Percentiles rank a stretch among this genome's conserved stretches.
Evolutionary conservation across 2,113 vertebrate species (phyloP).

Genomic region (Hypocryptadius cinnamomeus): DNA sequence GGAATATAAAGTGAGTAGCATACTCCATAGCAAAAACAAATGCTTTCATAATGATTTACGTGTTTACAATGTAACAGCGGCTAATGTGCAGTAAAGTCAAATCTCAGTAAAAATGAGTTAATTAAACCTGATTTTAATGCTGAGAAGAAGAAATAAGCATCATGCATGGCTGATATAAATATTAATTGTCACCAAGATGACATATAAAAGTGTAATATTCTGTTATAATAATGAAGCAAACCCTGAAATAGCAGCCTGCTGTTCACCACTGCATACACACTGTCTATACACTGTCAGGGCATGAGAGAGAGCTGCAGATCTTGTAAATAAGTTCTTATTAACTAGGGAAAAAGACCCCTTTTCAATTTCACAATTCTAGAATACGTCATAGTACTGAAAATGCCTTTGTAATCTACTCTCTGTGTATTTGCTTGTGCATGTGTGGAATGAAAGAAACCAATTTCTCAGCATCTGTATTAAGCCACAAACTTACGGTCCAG

Average conservation of each 20-base stretch:
- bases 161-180: slow-evolving; percentile 11
- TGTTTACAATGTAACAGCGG: slow-evolving; percentile 18
- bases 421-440: not conserved
- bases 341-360: not conserved
- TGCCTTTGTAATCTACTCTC: not conserved
- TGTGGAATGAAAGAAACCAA: not conserved
- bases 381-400: not conserved
- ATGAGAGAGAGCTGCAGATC: not conserved
- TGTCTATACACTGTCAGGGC: not conserved
- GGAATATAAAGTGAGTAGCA: not conserved
- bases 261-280: not conserved
- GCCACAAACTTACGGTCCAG: not conserved
- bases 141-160: slow-evolving; percentile 27
- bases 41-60: slow-evolving; percentile 3
- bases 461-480: not conserved
- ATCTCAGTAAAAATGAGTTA: slow-evolving; percentile 48
- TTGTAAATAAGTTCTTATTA: slow-evolving; percentile 7
- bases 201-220: not conserved
- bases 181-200: slow-evolving; percentile 27
- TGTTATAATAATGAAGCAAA: not conserved
- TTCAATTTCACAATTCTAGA: not conserved
- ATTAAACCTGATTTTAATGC: slow-evolving; percentile 23
- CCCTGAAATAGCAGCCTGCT: not conserved
- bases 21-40: not conserved
- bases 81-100: slow-evolving; percentile 24